Percentiles rank a stretch among this genome's conserved stretches.
phyloP scores from a whole-genome alignment of 2,888 invertebrate species.

The Acanthopleura granulata region DNA sequence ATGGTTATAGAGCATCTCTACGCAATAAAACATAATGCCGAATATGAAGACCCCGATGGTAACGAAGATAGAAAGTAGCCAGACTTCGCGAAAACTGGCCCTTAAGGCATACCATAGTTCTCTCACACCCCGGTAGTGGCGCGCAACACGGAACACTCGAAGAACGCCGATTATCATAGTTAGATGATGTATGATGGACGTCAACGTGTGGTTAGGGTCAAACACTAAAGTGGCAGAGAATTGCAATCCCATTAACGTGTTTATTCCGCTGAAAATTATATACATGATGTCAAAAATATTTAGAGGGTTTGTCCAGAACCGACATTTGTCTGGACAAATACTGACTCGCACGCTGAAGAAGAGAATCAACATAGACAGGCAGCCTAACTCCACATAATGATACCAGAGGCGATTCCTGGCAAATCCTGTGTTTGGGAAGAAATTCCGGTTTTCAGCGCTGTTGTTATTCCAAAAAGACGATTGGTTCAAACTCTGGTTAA shows the following conservation, averaged over 20 bases:
- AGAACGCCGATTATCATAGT: background rate
- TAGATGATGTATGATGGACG: background rate
- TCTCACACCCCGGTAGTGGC: background rate
- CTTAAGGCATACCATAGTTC: constrained; percentile 14
- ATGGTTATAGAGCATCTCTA: background rate
- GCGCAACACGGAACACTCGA: background rate
- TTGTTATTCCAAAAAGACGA: background rate
- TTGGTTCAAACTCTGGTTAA: background rate
- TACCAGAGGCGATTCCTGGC: background rate
- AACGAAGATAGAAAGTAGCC: constrained; percentile 9
- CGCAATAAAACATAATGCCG: background rate
- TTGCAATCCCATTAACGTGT: background rate
- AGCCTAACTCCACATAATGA: background rate
- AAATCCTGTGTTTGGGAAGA: background rate
- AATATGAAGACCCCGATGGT: background rate
- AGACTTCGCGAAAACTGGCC: constrained; percentile 14
- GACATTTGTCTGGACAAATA: background rate
- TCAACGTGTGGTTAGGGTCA: too few relatives aligned
- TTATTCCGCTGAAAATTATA: background rate
- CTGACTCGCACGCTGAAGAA: background rate
- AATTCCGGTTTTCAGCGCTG: background rate
- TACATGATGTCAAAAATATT: background rate
- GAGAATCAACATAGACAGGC: background rate
- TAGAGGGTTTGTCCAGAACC: background rate
- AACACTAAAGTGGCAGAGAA: background rate